Evolutionary conservation across 2,797 vertebrate genomes (phyloP), one percentile per base, ranked within the genome.

Genomic region (Chrysocyon brachyurus): DNA sequence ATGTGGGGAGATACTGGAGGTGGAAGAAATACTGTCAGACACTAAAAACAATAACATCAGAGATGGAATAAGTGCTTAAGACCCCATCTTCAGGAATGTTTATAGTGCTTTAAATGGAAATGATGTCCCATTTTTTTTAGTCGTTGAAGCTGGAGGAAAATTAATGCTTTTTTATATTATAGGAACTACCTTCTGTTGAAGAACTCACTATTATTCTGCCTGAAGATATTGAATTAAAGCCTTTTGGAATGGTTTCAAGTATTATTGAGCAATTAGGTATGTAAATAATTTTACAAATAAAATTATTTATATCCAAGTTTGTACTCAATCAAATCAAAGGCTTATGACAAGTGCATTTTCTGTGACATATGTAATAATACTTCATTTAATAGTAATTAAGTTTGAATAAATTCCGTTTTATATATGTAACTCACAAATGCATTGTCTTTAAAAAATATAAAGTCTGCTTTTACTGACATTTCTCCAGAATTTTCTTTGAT

Each of bases 211-310:
- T 99, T 93, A 98, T 97, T 46, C 98, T 99, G 82, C 99, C 99
- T 78, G 99, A 99, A 86, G 98, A 99, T 36, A 98, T 99, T 81
- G 99, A 99, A 95, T 97, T 99, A 96, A 99, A 99, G 96, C 99
- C 99, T 12, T 98, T 99, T 87, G 99, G 99, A 92, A 98, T 98
- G 4, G 98, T 99, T 97, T 99, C 99, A 93, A 99, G 99, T 94
- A 98, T 99, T 79, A 97, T 99, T 82, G 99, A 99, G 77, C 98
- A 99, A 87, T 98, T 99, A 31, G 99, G 99, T 99, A 98, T 95
- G 98, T 96, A 97, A 97, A 72, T 97, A 91, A 57, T 3, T 79
- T 96, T 86, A 84, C 79, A 68, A 77, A 90, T 79, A 88, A 90
- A 94, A 19, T 83, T 49, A 12, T 79, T 54, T 79, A 12, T 82